Evolutionary conservation across 2,797 vertebrate species (phyloP).

Genomic region (Brotula barbata): DNA sequence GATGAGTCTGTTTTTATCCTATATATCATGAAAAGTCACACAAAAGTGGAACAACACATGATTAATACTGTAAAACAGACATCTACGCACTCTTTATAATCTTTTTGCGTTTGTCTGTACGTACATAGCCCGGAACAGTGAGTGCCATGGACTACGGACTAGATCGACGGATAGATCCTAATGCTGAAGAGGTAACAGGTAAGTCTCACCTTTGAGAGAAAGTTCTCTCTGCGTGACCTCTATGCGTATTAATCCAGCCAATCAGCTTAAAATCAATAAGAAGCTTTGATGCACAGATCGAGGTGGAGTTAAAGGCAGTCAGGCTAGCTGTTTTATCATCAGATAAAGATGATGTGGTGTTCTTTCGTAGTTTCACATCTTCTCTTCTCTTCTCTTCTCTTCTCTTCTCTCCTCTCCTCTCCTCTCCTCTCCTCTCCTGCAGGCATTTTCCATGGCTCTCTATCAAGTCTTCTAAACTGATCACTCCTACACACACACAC

Average conservation of each 20-base stretch:
- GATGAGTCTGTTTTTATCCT: conserved; percentile 8
- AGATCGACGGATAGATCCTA: conserved; percentile 86
- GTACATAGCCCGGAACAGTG: conserved; percentile 85
- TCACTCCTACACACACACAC: conserved; percentile 19
- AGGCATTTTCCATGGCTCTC: conserved; percentile 50
- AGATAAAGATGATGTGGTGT: not conserved
- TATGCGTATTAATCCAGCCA: conserved; percentile 53
- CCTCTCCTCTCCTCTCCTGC: conserved; percentile 21
- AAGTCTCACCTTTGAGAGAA: conserved; percentile 53
- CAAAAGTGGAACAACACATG: conserved; percentile 13
- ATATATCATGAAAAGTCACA: conserved; percentile 1
- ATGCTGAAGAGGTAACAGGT: conserved; percentile 92
- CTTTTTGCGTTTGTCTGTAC: conserved; percentile 21
- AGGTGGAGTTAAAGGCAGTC: conserved; percentile 12
- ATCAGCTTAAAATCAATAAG: conserved; percentile 68
- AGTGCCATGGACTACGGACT: conserved; percentile 89
- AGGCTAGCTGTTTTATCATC: no score
- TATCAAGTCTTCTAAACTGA: conserved; percentile 30
- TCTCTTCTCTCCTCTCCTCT: conserved; percentile 1
- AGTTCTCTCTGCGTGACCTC: conserved; percentile 31
- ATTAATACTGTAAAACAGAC: conserved; percentile 53
- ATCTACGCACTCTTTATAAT: conserved; percentile 32
- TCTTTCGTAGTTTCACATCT: not conserved
- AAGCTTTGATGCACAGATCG: conserved; percentile 65
- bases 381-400: conserved; percentile 10